Base-by-base conservation (phyloP, 2,797 vertebrate species). In the Erpetoichthys calabaricus region DNA sequence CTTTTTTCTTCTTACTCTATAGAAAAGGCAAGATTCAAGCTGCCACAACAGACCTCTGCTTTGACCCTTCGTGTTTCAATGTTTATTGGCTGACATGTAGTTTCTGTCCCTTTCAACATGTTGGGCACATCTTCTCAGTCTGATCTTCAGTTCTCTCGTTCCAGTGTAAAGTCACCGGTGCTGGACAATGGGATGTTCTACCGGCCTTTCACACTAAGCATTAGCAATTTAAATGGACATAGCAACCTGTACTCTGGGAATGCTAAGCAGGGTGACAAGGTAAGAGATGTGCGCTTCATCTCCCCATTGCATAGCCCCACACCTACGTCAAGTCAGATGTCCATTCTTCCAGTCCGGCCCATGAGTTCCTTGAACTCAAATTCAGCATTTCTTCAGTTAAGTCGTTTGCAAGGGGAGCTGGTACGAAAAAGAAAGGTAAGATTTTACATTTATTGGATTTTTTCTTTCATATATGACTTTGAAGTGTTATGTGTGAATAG, bases 401-500 rank as follows among this genome's bases (percentile, higher is more conserved):
- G 77, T 64, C 82, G 82, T 43, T 76, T 84, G 68, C 84, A 85
- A 41, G 84, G 83, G 57, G 83, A 87, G 66, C 76, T 86, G 65
- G 75, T 86, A 59, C 68, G 61, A 42, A 86, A 85, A 69, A 79
- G 80, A 67, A 86, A 85, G 80, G 77, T 84, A 58, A 69, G 70
- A 58, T 44, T 8, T 7, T n/a, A 49, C 7, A 49, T 49, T 4
- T 4, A n/a, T 7, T 49, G 47, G 47, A 5, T 49, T 7, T 7
- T 49, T 49, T 7, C 1, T 49, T 49, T 7, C 25, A 25, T 25
- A 25, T 25, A 25, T 25, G 25, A 25, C 25, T 25, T 25, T 25
- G 25, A 25, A 25, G 25, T 25, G 25, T 25, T 25, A 25, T 1
- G 2, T 25, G 25, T 25, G 25, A 25, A 25, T 25, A 25, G 25